Conservation (phyloP, 2,797 vertebrate genomes). For the Gymnothorax reevesii region DNA sequence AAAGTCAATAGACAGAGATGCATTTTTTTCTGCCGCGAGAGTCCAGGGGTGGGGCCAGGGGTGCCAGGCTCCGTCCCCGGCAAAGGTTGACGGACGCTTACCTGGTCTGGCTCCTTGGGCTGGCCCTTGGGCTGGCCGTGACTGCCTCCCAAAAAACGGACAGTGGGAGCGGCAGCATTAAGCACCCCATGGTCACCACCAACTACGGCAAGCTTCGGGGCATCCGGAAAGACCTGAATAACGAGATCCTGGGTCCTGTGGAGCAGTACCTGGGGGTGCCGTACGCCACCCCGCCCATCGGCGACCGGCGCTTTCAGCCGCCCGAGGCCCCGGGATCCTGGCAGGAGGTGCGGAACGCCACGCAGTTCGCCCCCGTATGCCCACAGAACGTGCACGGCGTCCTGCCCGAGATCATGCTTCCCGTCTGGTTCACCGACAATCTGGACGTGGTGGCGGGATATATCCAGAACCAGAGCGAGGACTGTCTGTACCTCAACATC, state of each 20-base stretch:
- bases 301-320: slow-evolving; percentile 86
- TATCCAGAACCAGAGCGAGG: slow-evolving; percentile 92
- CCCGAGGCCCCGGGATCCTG: slow-evolving; percentile 89
- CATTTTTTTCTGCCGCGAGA: slow-evolving; percentile 44
- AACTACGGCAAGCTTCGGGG: slow-evolving; percentile 88
- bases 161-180: slow-evolving; percentile 56
- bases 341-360: slow-evolving; percentile 89
- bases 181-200: slow-evolving; percentile 83
- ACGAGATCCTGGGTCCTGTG: slow-evolving; percentile 89
- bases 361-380: slow-evolving; percentile 88
- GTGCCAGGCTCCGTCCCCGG: slow-evolving; percentile 48
- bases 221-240: slow-evolving; percentile 87
- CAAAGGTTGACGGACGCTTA: slow-evolving; percentile 55
- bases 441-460: slow-evolving; percentile 87
- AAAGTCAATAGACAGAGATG: slow-evolving; percentile 46
- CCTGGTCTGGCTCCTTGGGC: slow-evolving; percentile 62
- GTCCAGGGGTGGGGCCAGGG: slow-evolving; percentile 48
- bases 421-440: slow-evolving; percentile 93
- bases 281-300: slow-evolving; percentile 87
- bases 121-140: slow-evolving; percentile 65
- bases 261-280: slow-evolving; percentile 90
- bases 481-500: slow-evolving; percentile 92
- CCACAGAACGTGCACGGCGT: slow-evolving; percentile 90
- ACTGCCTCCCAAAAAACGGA: slow-evolving; percentile 72
- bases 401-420: slow-evolving; percentile 90